A percentile compares a stretch with the other conserved stretches of the same genome.
phyloP scores from a whole-genome alignment of 2,888 invertebrate genomes.

The Aleiodes alternator region DNA sequence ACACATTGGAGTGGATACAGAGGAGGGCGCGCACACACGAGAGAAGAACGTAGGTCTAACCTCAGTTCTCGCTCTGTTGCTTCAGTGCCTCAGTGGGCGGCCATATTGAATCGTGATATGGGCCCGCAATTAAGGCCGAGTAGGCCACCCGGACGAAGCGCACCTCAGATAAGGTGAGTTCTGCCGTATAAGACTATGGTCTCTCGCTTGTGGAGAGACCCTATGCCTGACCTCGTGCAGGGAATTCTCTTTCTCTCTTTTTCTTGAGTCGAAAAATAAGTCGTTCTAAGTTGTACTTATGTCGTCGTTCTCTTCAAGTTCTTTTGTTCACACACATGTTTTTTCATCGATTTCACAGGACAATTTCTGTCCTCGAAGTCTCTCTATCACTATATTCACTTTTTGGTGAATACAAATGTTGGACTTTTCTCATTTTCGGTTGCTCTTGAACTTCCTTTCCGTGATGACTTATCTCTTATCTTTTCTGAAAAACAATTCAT shows the following conservation, averaged over 20 bases:
- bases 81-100: slow-evolving; percentile 70
- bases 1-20: slow-evolving; percentile 6
- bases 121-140: slow-evolving; percentile 74
- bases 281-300: no score
- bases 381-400: no score
- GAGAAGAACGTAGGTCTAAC: slow-evolving; percentile 11
- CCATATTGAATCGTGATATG: slow-evolving; percentile 75
- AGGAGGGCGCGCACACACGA: not conserved
- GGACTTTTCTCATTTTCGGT: no score
- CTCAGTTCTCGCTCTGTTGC: slow-evolving; percentile 41
- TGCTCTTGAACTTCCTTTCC: no score
- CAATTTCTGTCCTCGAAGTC: no score
- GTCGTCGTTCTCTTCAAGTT: no score
- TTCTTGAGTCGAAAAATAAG: not conserved
- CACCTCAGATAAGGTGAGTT: slow-evolving; percentile 70
- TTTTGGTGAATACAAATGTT: no score
- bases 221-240: slow-evolving; percentile 69
- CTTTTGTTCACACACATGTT: no score
- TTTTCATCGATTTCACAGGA: no score
- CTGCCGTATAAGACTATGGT: slow-evolving; percentile 58
- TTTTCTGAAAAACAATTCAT: no score
- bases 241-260: slow-evolving; percentile 51
- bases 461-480: no score
- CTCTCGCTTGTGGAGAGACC: slow-evolving; percentile 56
- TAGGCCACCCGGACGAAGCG: slow-evolving; percentile 74